Evolutionary conservation across 1,140 invertebrate genomes (phyloP), one percentile per base, ranked within the genome.

Genomic region (Sogatella furcifera): DNA sequence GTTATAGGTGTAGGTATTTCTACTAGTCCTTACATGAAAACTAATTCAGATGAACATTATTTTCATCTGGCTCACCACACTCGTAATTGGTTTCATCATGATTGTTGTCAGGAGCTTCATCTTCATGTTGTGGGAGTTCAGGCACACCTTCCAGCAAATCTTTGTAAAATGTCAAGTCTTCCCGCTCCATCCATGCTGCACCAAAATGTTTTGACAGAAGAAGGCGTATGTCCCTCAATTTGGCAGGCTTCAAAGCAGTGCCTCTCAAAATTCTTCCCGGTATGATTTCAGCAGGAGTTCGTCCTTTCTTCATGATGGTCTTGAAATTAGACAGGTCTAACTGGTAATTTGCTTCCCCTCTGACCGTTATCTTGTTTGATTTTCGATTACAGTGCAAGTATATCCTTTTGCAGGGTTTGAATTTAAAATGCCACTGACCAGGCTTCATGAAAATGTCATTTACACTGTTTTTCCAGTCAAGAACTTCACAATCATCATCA

Each of bases 391-490:
- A 42, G 21, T 52, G 22, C 54, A 65, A 57, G 13, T 61, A 49
- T 34, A 61, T 19, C 42, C 64, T 61, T 65, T 64, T 65, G 22
- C 52, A 49, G 31, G 64, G 17, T 19, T 52, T 52, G 46, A 65
- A 60, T 34, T 46, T 59, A 43, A 65, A 65, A 61, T 65, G 55
- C 59, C 62, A 65, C 15, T 52, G 15, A 1, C 38, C 41, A 53
- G 59, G 58, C 22, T 13, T 14, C 52, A 42, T 49, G 3, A 53
- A 17, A 44, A 57, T 14, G 38, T 19, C 31, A 38, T 28, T 19
- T 43, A 52, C 17, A 52, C n/a, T 52, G 22, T 13, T 19, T 55
- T 65, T 65, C 57, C 60, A 65, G 17, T 65, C 53, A 31, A 28
- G 31, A n/a, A 57, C 55, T 52, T 19, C 31, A 42, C 59, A 61